Conservation (phyloP, 2,113 vertebrate genomes). For the Muscicapa adusta region DNA sequence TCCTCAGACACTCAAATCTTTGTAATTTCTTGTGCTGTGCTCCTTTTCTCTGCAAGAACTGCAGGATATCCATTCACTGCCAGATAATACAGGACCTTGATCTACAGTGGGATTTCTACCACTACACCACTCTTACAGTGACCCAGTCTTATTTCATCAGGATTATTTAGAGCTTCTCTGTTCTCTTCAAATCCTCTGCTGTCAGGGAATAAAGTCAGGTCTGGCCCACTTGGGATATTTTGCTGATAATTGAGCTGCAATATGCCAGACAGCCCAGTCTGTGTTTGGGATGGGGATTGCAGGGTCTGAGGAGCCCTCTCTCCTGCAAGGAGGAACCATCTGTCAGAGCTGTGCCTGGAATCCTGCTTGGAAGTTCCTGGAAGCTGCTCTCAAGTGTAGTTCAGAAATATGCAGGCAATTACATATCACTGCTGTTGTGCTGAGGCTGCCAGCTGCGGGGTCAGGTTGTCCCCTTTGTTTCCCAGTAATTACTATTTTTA, state of each 20-base stretch:
- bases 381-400: not conserved
- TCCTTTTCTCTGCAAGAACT: not conserved
- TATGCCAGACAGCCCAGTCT: not conserved
- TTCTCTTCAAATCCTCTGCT: not conserved
- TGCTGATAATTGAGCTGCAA: not conserved
- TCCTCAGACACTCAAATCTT: not conserved
- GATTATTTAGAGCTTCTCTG: not conserved
- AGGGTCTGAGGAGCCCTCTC: not conserved
- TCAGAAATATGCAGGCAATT: conserved; percentile 8
- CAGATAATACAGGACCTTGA: not conserved
- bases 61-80: not conserved
- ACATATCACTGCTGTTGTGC: not conserved
- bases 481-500: conserved; percentile 40
- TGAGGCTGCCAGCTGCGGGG: not conserved
- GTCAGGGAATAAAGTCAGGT: not conserved
- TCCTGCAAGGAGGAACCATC: not conserved
- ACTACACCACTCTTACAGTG: not conserved
- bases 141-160: not conserved
- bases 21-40: not conserved
- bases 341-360: not conserved
- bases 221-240: not conserved
- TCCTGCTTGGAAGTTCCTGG: not conserved
- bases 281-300: not conserved
- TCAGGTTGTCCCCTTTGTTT: conserved; percentile 54
- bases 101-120: not conserved